phyloP scores from a whole-genome alignment of 2,888 invertebrate species.

The Petrolisthes cinctipes region DNA sequence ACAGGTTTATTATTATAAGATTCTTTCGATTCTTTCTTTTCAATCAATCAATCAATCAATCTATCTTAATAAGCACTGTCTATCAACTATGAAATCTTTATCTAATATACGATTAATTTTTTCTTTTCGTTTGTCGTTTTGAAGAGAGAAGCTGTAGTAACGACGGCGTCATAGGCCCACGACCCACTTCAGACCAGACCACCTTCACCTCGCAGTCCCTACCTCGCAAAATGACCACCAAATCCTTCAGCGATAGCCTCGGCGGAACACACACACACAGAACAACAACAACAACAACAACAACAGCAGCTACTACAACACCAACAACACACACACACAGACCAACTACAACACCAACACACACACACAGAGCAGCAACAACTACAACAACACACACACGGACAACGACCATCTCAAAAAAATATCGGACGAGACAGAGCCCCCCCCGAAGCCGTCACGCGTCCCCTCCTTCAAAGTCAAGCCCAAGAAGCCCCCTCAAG shows the following conservation, averaged over 20 bases:
- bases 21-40: too few species aligned
- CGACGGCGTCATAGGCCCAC: constrained; percentile 77
- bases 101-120: too few species aligned
- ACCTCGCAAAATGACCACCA: constrained; percentile 52
- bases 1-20: too few species aligned
- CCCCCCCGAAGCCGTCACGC: constrained; percentile 63
- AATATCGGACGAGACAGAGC: constrained; percentile 21
- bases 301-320: not conserved
- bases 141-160: constrained; percentile 79
- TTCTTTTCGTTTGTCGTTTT: too few species aligned
- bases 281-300: constrained; percentile 4
- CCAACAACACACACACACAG: constrained; percentile 3
- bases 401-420: not conserved
- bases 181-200: constrained; percentile 63
- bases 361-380: constrained; percentile 10
- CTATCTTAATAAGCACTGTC: too few species aligned
- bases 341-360: not conserved
- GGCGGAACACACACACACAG: constrained; percentile 20
- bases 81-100: too few species aligned
- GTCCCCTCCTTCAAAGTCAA: constrained; percentile 64
- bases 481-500: constrained; percentile 49
- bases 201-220: constrained; percentile 54
- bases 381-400: too few species aligned
- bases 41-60: too few species aligned
- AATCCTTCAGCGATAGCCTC: constrained; percentile 40